Conservation (phyloP, 1,140 invertebrate genomes). For the Aphelinus atriplicis region DNA sequence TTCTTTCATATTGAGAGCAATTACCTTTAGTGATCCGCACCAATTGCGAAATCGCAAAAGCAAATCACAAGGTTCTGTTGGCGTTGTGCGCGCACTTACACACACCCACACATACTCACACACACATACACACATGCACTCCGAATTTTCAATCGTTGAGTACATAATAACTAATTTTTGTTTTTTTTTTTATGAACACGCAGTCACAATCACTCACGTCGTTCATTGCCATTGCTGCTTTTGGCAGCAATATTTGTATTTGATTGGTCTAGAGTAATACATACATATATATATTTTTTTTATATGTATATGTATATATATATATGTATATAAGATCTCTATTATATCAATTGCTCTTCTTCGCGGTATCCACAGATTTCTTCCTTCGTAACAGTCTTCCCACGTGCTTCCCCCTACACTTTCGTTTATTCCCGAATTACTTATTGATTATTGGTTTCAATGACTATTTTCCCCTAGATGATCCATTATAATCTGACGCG, state of each 20-base stretch:
- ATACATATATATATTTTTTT: slow-evolving; percentile 3
- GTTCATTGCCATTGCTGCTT: slow-evolving; percentile 37
- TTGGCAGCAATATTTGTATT: slow-evolving; percentile 42
- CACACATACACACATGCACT: slow-evolving; percentile 41
- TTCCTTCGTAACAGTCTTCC: slow-evolving; percentile 8
- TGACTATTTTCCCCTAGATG: slow-evolving; percentile 59
- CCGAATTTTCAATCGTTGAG: slow-evolving; percentile 48
- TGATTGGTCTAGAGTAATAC: slow-evolving; percentile 50
- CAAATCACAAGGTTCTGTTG: slow-evolving; percentile 41
- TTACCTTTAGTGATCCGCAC: slow-evolving; percentile 21
- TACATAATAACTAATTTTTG: slow-evolving; percentile 48
- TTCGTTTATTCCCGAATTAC: slow-evolving; percentile 29
- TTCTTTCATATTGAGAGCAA: slow-evolving; percentile 22
- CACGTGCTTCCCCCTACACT: slow-evolving; percentile 16
- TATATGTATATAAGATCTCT: slow-evolving; percentile 39
- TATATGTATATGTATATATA: background rate
- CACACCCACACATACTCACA: too few relatives aligned
- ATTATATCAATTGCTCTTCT: slow-evolving; percentile 37
- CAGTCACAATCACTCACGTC: slow-evolving; percentile 56
- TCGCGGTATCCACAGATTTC: slow-evolving; percentile 25
- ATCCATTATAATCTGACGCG: slow-evolving; percentile 57
- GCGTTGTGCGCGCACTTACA: slow-evolving; percentile 9
- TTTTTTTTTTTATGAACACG: slow-evolving; percentile 60
- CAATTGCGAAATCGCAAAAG: slow-evolving; percentile 16
- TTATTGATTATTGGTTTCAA: slow-evolving; percentile 33